Evolutionary conservation across 2,888 invertebrate genomes (phyloP).

Genomic region (Pegoplata infirma): DNA sequence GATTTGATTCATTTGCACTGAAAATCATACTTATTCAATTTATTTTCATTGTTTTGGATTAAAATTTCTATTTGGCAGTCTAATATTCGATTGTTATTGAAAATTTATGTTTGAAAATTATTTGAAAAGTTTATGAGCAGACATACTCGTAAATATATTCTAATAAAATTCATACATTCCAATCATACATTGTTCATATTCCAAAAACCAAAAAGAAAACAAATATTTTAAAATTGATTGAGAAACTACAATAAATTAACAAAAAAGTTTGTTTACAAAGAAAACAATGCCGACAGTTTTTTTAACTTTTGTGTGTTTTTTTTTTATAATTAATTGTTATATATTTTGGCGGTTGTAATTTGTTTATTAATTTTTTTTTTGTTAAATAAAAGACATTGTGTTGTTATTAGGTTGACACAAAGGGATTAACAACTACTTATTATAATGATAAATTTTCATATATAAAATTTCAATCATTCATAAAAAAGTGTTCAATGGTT

Average conservation of each 20-base stretch:
- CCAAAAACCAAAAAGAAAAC: background rate
- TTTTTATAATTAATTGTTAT: slow-evolving; percentile 40
- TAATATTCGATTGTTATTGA: slow-evolving; percentile 5
- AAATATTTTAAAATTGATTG: slow-evolving; percentile 36
- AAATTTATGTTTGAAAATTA: slow-evolving; percentile 30
- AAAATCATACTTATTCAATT: slow-evolving; percentile 26
- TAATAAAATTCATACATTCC: background rate
- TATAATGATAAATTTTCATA: slow-evolving; percentile 40
- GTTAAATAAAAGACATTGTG: slow-evolving; percentile 9
- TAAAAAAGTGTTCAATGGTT: slow-evolving; percentile 7
- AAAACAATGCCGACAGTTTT: slow-evolving; percentile 43
- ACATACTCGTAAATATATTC: no score
- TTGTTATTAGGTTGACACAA: slow-evolving; percentile 38
- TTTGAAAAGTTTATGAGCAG: slow-evolving; percentile 17
- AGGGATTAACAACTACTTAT: slow-evolving; percentile 46
- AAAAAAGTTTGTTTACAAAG: slow-evolving; percentile 37
- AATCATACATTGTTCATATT: no score
- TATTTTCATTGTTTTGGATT: slow-evolving; percentile 37
- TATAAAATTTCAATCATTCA: slow-evolving; percentile 25
- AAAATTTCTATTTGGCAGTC: slow-evolving; percentile 26
- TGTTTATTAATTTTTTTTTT: slow-evolving; percentile 20
- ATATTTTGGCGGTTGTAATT: slow-evolving; percentile 35
- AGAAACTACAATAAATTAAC: slow-evolving; percentile 20
- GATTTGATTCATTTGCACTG: slow-evolving; percentile 27
- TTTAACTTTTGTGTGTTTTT: background rate